Evolutionary conservation across 2,888 invertebrate species (phyloP), one percentile per base, ranked within the genome.

Genomic region (Parnassius glacialis): DNA sequence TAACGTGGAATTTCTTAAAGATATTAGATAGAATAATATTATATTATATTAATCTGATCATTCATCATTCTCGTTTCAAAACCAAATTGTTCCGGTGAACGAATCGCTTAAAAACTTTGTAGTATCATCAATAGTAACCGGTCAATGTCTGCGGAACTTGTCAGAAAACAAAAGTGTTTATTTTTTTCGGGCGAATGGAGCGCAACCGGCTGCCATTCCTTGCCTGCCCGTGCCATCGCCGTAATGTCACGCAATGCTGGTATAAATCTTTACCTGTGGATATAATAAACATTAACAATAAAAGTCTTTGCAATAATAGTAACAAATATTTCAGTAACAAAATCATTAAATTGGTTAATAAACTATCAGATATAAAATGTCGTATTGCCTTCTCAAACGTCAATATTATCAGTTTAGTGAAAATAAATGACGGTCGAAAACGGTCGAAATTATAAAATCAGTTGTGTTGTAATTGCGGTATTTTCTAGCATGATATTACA

Each of bases 141-240:
- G 60, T 67, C 68, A 69, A 73, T 64, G 66, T 67, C 59, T 67
- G 67, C 70, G 69, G 68, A 70, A 70, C 64, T 71, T 64, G 68
- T 74, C 68, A 66, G 79, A 85, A 81, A 83, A 77, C 71, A 80
- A 81, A 76, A 80, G 78, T 79, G 59, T 67, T 70, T 75, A 59
- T 63, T 55, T 73, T n/a, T 78, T 78, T 73, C 73, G 72, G 72
- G 64, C 69, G 76, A 78, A 71, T 72, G 72, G 70, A 79, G 76
- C 78, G 75, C 72, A 72, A 74, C 70, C 43, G 52, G 68, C 73
- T 71, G 71, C 75, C 75, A 68, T 71, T 75, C 79, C 76, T 71
- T 65, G 57, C 67, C 70, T 59, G 76, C 69, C 76, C 73, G 84
- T 81, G 72, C 84, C 83, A 81, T 84, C 83, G 77, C 85, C 75